phyloP scores from a whole-genome alignment of 2,113 vertebrate species.

The Muntiacus reevesi region DNA sequence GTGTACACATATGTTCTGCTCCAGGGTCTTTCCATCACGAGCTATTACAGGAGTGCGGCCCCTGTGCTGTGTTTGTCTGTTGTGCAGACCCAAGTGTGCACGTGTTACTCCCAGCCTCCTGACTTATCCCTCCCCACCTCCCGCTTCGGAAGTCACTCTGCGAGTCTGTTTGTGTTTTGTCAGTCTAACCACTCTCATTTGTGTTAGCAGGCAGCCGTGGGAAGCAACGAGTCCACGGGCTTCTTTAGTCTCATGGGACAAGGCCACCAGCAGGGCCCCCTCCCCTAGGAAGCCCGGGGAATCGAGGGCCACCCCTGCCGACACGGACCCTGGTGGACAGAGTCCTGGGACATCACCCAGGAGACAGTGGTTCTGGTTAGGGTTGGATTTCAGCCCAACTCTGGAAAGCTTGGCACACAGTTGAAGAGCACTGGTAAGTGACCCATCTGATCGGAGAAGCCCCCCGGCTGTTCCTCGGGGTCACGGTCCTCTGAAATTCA shows the following conservation, averaged over 20 bases:
- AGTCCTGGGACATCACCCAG: not conserved
- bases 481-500: not conserved
- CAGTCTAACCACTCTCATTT: not conserved
- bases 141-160: not conserved
- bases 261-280: not conserved
- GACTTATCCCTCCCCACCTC: not conserved
- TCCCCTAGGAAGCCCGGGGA: not conserved
- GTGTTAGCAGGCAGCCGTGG: not conserved
- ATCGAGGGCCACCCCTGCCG: not conserved
- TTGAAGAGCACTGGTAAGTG: not conserved
- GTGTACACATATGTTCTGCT: not conserved
- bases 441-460: not conserved
- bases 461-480: not conserved
- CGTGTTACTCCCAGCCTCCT: not conserved
- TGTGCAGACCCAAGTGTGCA: not conserved
- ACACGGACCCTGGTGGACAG: not conserved
- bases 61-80: fast-evolving
- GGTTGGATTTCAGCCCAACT: not conserved
- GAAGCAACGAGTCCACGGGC: not conserved
- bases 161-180: not conserved
- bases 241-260: not conserved
- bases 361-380: not conserved
- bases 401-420: fast-evolving
- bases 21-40: not conserved
- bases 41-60: fast-evolving